Evolutionary conservation across 2,797 vertebrate genomes (phyloP).

Genomic region (Psittacula echo): DNA sequence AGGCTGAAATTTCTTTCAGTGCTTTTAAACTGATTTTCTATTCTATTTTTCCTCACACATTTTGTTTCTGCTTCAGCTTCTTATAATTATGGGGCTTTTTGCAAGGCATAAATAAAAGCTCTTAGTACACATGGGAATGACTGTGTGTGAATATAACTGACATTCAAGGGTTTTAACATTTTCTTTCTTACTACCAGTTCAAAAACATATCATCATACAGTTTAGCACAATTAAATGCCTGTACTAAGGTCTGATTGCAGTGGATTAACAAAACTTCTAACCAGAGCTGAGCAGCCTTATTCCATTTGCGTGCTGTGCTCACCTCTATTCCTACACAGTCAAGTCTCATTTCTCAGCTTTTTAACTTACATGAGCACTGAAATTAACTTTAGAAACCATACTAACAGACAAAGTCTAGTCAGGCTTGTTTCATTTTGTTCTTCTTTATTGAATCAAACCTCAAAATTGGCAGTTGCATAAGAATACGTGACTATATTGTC

Average conservation of each 20-base stretch:
- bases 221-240: not conserved
- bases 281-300: not conserved
- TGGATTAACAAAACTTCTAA: slow-evolving; percentile 7
- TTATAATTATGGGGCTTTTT: slow-evolving; percentile 52
- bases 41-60: slow-evolving; percentile 25
- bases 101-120: slow-evolving; percentile 40
- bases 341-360: slow-evolving; percentile 22
- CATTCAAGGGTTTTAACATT: slow-evolving; percentile 3
- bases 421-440: slow-evolving; percentile 33
- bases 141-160: not conserved
- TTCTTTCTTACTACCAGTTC: slow-evolving; percentile 2
- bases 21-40: slow-evolving; percentile 30
- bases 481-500: slow-evolving; percentile 18
- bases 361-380: not conserved
- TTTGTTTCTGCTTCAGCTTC: slow-evolving; percentile 34
- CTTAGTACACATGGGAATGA: not conserved
- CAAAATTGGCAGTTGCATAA: slow-evolving; percentile 52
- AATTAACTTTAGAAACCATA: slow-evolving; percentile 35
- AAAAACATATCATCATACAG: not conserved
- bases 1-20: not conserved
- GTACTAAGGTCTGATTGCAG: not conserved
- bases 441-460: slow-evolving; percentile 53
- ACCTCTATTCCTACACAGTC: not conserved
- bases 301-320: not conserved
- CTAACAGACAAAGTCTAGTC: slow-evolving; percentile 10